Evolutionary conservation across 2,888 invertebrate genomes (phyloP).

Genomic region (Pterostichus niger): DNA sequence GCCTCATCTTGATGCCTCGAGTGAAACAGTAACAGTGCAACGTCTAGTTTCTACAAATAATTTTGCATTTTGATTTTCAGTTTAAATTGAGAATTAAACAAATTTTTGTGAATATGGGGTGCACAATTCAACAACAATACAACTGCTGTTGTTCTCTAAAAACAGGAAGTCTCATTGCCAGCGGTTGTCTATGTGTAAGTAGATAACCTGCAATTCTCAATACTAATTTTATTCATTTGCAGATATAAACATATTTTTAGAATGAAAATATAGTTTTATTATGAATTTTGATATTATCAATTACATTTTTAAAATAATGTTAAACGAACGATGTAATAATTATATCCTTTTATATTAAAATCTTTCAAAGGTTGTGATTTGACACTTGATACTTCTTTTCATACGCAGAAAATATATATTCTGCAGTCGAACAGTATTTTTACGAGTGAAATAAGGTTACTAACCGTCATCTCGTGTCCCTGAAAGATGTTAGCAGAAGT

Average conservation of each 20-base stretch:
- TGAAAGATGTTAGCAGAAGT: no score
- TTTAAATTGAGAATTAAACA: background rate
- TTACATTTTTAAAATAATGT: no score
- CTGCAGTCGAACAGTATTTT: no score
- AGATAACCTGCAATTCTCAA: slow-evolving; percentile 8
- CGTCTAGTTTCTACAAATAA: slow-evolving; percentile 46
- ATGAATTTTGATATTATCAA: no score
- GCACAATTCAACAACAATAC: slow-evolving; percentile 57
- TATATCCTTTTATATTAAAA: no score
- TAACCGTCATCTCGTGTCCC: no score
- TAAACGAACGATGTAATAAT: no score
- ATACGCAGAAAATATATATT: no score
- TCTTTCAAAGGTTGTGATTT: no score
- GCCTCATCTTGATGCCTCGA: slow-evolving; percentile 43
- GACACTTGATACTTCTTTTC: no score
- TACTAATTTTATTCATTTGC: background rate
- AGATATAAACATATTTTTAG: background rate
- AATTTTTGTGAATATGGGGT: slow-evolving; percentile 28
- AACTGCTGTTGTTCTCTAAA: slow-evolving; percentile 59
- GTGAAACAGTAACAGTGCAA: slow-evolving; percentile 17
- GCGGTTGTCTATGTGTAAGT: slow-evolving; percentile 56
- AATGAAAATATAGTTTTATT: no score
- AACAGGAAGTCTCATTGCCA: slow-evolving; percentile 41
- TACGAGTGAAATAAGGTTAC: no score
- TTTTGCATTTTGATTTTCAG: slow-evolving; percentile 36